Evolutionary conservation across 2,113 vertebrate species (phyloP).

Genomic region (Scalopus aquaticus): DNA sequence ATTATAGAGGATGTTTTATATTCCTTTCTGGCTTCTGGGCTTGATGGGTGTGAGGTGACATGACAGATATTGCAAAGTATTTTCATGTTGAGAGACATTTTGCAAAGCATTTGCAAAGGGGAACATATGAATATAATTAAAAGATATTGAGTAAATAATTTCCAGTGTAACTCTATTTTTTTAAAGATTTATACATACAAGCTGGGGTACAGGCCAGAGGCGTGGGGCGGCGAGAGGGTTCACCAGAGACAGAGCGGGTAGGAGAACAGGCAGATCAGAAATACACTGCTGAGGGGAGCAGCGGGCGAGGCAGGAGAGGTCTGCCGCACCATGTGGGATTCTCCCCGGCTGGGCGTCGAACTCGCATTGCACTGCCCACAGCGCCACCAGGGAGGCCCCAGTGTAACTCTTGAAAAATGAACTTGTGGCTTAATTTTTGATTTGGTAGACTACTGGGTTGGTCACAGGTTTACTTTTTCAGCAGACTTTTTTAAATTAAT

Average conservation of each 20-base stretch:
- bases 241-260: too few species aligned
- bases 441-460: neutral
- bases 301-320: too few species aligned
- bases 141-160: neutral
- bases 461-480: neutral
- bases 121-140: conserved; percentile 8
- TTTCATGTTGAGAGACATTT: neutral
- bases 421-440: neutral
- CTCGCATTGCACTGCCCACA: too few species aligned
- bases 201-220: too few species aligned
- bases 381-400: too few species aligned
- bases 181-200: too few species aligned
- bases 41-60: neutral
- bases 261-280: too few species aligned
- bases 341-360: too few species aligned
- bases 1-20: neutral
- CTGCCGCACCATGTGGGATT: too few species aligned
- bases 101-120: neutral
- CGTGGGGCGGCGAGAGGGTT: too few species aligned
- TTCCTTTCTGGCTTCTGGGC: neutral
- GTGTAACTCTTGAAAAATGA: neutral
- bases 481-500: conserved; percentile 27
- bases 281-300: too few species aligned
- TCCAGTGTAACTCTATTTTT: neutral
- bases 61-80: neutral